Base-by-base conservation (phyloP, 64 coral and sea anemone species). In the Actinia tenebrosa region DNA sequence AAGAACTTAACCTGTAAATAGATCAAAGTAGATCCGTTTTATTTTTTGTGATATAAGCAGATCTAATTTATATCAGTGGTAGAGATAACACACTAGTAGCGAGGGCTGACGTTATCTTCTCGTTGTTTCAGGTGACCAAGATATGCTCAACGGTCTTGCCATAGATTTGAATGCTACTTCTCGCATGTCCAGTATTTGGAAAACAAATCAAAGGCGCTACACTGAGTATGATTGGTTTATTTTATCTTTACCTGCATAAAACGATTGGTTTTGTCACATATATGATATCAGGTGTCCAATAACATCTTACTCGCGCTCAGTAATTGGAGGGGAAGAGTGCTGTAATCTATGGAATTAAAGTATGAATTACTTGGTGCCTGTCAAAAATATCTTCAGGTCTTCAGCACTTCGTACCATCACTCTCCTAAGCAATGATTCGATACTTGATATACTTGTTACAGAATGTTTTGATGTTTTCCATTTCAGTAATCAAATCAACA, bases 101-200 rank as follows among this genome's bases (percentile, higher is more conserved):
- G 30, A 37, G 1, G 30, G 30, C 30, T 46, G 7, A 60, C 0
- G 18, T 13, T 4, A 16, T 86, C 68, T 19, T 10, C 64, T 44
- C 78, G 6, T 82, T 42, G 42, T 23, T 68, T 77, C 53, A 96
- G 94, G 94, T 93, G 77, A 86, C 46, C 71, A 11, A 0, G 94
- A 96, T 43, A 87, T 96, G 89, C 64, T 96, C 22, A 79, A 30
- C 17, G 94, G 94, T 42, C 91, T 96, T 4, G 80, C 75, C 54
- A 84, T 93, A 18, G 94, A 96, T 62, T 30, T 77, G 16, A 90
- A 88, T 26, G 94, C 53, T 20, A 90, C 94, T 53, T 25, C 85
- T 10, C 5, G 64, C 16, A 30, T 96, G 16, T 79, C 86, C 8
- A 45, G 11, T 15, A 43, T 60, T 53, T 93, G 94, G 94, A 77